Evolutionary conservation across 2,113 vertebrate genomes (phyloP).

Genomic region (Chloebia gouldiae): DNA sequence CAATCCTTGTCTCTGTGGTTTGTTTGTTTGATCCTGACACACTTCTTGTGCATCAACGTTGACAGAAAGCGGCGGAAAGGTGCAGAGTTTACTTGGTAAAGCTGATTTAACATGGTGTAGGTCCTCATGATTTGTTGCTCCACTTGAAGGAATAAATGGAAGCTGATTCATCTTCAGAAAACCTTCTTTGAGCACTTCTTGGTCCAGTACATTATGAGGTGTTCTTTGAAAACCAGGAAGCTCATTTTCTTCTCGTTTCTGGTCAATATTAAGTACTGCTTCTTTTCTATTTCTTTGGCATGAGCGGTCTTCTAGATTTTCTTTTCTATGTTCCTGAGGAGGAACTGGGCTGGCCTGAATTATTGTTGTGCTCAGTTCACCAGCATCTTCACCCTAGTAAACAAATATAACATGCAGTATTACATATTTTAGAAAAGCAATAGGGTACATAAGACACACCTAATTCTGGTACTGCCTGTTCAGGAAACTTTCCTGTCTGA

Average conservation of each 20-base stretch:
- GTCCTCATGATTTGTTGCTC: background rate
- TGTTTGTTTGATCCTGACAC: background rate
- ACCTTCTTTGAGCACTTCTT: background rate
- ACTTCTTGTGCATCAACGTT: background rate
- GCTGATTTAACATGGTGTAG: background rate
- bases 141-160: background rate
- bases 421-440: background rate
- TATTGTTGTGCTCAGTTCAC: slow-evolving; percentile 90
- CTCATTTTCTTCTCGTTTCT: slow-evolving; percentile 27
- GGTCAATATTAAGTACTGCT: background rate
- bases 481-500: background rate
- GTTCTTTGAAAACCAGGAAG: slow-evolving; percentile 54
- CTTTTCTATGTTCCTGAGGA: slow-evolving; percentile 54
- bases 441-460: background rate
- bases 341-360: slow-evolving; percentile 84
- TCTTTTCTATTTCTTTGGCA: slow-evolving; percentile 7
- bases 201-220: background rate
- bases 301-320: background rate
- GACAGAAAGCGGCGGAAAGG: background rate
- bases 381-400: slow-evolving; percentile 75
- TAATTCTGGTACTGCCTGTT: background rate
- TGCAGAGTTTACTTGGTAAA: background rate
- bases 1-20: background rate
- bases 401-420: background rate
- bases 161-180: background rate